These are phyloP conservation scores for Terebella lapidaria DNA, from an alignment of 2,888 invertebrate genomes.

Conservation along the genomic window DNA sequence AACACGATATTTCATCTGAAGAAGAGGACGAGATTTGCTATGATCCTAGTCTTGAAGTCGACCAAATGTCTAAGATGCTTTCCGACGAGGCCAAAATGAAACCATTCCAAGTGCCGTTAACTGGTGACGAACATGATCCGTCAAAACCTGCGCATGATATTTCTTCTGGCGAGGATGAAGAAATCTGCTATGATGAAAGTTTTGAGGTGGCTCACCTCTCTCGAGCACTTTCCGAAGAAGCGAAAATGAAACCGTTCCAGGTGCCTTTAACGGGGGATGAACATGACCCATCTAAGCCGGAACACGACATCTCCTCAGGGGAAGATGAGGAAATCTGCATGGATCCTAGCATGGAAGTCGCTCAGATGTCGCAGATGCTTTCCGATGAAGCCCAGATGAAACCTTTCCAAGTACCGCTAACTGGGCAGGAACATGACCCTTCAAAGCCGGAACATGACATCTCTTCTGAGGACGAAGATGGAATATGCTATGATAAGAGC, in stretches of 20 bases:
- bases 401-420: not conserved
- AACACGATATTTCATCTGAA: not conserved
- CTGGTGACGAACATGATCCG: not conserved
- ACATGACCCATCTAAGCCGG: not conserved
- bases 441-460: constrained; percentile 3
- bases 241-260: not conserved
- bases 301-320: not conserved
- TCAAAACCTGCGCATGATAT: not conserved
- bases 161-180: not conserved
- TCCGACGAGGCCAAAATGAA: no score
- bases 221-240: no score
- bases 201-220: no score
- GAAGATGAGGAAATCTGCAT: not conserved
- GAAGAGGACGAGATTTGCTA: not conserved
- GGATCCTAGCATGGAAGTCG: not conserved
- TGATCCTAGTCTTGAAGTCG: not conserved
- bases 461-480: constrained; percentile 2
- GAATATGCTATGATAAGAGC: not conserved
- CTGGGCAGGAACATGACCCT: not conserved
- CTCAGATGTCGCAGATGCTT: no score
- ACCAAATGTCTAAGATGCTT: not conserved
- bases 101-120: no score
- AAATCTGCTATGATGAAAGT: not conserved
- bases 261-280: not conserved
- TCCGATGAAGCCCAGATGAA: constrained; percentile 4